phyloP scores from a whole-genome alignment of 1,140 invertebrate genomes.

The Eumaeus atala region DNA sequence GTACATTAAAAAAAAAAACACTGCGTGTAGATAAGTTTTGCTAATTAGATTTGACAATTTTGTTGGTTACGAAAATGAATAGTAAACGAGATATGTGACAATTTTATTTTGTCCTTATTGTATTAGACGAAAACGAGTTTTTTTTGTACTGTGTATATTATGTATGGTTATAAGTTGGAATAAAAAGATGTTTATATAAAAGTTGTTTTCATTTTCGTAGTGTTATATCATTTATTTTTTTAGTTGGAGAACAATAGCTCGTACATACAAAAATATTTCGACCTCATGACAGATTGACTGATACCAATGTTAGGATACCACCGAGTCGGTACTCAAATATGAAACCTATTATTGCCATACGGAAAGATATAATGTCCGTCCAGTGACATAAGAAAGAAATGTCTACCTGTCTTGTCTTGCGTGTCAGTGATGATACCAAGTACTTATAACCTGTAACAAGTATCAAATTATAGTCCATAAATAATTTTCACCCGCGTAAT shows the following conservation, averaged over 20 bases:
- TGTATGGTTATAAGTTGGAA: conserved; percentile 76
- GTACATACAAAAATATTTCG: no score
- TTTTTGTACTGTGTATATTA: conserved; percentile 77
- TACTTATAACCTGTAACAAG: no score
- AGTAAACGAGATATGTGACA: conserved; percentile 63
- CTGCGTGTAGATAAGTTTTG: conserved; percentile 72
- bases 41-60: conserved; percentile 70
- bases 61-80: conserved; percentile 63
- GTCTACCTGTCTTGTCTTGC: no score
- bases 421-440: no score
- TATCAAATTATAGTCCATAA: no score
- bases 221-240: not conserved
- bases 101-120: conserved; percentile 72
- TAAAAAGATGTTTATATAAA: conserved; percentile 75
- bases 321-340: no score
- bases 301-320: no score
- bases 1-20: conserved; percentile 58
- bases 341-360: no score
- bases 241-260: not conserved
- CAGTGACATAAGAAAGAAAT: no score
- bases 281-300: no score
- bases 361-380: no score
- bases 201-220: conserved; percentile 36
- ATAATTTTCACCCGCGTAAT: no score
- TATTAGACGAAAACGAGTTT: conserved; percentile 70